phyloP scores from a whole-genome alignment of 2,797 vertebrate species.

The Enteromius treurensis region DNA sequence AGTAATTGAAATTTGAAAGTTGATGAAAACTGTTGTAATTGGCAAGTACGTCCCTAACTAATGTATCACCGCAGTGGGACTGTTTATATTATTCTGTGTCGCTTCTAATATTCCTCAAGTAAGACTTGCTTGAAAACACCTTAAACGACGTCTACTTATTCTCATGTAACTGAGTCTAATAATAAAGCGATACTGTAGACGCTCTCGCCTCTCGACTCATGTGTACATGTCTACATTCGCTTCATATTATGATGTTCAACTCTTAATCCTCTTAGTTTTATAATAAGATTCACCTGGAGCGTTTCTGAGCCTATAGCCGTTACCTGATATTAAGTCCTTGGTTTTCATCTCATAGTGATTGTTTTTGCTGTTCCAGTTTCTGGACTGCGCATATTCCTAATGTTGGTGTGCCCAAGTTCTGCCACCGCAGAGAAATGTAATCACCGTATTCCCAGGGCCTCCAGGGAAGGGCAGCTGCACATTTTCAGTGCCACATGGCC shows the following conservation, averaged over 20 bases:
- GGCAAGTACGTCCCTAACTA: background rate
- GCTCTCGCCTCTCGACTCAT: background rate
- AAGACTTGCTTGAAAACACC: background rate
- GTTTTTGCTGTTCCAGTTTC: constrained; percentile 25
- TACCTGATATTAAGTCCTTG: constrained; percentile 20
- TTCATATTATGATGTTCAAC: background rate
- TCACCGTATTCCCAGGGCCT: constrained; percentile 66
- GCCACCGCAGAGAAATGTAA: constrained; percentile 69
- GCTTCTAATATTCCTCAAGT: constrained; percentile 25
- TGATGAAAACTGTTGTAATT: constrained; percentile 29
- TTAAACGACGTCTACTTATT: constrained; percentile 4
- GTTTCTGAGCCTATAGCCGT: background rate
- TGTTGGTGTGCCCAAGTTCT: constrained; percentile 40
- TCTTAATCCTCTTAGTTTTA: constrained; percentile 38
- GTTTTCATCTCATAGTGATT: constrained; percentile 1
- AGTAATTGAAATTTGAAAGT: background rate
- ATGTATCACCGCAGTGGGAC: constrained; percentile 1
- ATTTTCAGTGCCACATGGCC: constrained; percentile 67
- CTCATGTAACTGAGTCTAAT: constrained; percentile 20
- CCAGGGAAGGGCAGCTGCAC: constrained; percentile 64
- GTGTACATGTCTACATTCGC: background rate
- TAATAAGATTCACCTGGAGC: background rate
- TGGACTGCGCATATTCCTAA: constrained; percentile 36
- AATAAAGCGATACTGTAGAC: background rate
- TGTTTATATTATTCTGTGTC: constrained; percentile 13